Evolutionary conservation across 92 coral and sea anemone species (phyloP).

Genomic region (Zoanthus gigantus): DNA sequence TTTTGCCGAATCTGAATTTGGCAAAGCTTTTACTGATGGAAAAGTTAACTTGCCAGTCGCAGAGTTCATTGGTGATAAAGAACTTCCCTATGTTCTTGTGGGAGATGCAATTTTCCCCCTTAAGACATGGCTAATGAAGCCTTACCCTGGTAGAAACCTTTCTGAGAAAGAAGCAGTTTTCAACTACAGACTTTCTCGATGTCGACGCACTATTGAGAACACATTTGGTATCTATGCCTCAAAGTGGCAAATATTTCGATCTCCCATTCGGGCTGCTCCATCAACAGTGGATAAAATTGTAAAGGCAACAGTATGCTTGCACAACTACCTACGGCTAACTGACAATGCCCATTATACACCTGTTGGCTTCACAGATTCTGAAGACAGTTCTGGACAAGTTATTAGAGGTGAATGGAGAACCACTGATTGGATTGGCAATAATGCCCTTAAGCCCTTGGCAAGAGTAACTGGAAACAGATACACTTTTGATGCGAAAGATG

Average conservation of each 20-base stretch:
- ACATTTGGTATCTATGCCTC: conserved; percentile 44
- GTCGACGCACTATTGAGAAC: conserved; percentile 52
- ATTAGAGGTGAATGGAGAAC: conserved; percentile 66
- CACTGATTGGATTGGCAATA: conserved; percentile 42
- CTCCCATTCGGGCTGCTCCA: conserved; percentile 47
- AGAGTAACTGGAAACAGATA: conserved; percentile 51
- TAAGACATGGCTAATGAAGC: conserved; percentile 48
- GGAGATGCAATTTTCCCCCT: conserved; percentile 47
- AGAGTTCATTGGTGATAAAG: conserved; percentile 19
- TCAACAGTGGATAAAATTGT: conserved; percentile 46
- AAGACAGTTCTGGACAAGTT: conserved; percentile 57
- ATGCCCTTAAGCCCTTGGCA: conserved; percentile 39
- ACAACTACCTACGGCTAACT: conserved; percentile 54
- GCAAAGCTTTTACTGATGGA: neutral
- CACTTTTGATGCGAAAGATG: conserved; percentile 32
- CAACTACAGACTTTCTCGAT: conserved; percentile 47
- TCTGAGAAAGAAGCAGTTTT: conserved; percentile 48
- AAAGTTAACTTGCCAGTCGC: conserved; percentile 11
- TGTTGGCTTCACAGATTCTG: conserved; percentile 59
- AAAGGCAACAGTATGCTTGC: neutral
- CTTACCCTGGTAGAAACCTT: conserved; percentile 51
- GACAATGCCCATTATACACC: conserved; percentile 61
- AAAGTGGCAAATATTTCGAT: conserved; percentile 50
- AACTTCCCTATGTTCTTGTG: conserved; percentile 28
- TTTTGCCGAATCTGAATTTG: conserved; percentile 12